Percentiles rank a stretch among this genome's conserved stretches.
Evolutionary conservation across 2,888 invertebrate genomes (phyloP).

Genomic region (Sicus ferrugineus): DNA sequence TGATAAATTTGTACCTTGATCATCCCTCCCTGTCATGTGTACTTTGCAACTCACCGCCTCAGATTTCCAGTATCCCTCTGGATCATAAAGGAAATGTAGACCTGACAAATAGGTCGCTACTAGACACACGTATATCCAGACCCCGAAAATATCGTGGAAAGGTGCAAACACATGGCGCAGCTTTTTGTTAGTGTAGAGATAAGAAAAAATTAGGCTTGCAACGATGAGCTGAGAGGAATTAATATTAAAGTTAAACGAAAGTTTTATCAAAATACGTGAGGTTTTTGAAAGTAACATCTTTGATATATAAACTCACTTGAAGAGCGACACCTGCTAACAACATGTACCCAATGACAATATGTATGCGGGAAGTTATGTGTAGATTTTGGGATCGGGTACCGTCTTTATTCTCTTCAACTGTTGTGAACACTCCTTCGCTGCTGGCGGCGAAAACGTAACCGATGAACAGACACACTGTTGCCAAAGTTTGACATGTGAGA

Average conservation of each 20-base stretch:
- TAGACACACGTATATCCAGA: slow-evolving; percentile 5
- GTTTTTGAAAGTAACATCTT: not conserved
- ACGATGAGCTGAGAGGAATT: not conserved
- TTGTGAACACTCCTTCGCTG: too few relatives aligned
- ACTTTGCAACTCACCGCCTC: not conserved
- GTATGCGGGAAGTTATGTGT: not conserved
- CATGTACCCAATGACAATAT: slow-evolving; percentile 1
- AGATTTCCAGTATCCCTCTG: not conserved
- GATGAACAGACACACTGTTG: not conserved
- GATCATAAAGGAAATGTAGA: not conserved
- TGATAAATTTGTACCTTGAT: not conserved
- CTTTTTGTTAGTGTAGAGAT: not conserved
- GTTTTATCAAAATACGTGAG: not conserved
- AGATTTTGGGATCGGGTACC: not conserved
- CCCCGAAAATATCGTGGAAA: slow-evolving; percentile 5
- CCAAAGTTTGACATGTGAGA: not conserved
- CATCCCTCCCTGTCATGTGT: not conserved
- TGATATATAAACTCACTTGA: not conserved
- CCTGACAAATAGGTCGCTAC: slow-evolving; percentile 5
- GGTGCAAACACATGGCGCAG: not conserved
- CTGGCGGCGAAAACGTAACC: not conserved
- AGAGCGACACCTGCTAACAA: not conserved
- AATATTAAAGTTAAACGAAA: not conserved
- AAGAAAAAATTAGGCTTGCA: not conserved
- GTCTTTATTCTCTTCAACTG: too few relatives aligned